phyloP scores from a whole-genome alignment of 2,888 invertebrate species.

The Dicyrtoma fusca region DNA sequence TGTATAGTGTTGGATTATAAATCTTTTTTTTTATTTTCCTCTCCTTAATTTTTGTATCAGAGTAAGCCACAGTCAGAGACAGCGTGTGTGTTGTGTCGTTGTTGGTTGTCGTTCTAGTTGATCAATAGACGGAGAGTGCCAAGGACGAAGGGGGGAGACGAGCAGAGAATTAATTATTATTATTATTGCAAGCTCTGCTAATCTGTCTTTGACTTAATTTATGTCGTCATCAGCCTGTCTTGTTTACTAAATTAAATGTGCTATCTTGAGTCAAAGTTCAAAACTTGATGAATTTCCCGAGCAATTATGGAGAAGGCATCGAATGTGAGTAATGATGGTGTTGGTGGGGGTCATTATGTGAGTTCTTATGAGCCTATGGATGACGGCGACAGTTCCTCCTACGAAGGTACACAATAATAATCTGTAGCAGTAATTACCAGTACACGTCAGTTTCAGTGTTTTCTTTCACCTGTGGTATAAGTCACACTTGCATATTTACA shows the following conservation, averaged over 20 bases:
- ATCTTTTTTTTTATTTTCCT: not conserved
- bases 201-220: slow-evolving; percentile 9
- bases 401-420: not conserved
- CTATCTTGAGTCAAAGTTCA: slow-evolving; percentile 24
- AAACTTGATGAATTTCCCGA: slow-evolving; percentile 6
- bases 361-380: not conserved
- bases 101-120: not conserved
- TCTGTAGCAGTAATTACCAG: too few relatives aligned
- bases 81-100: too few relatives aligned
- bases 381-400: not conserved
- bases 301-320: slow-evolving; percentile 17
- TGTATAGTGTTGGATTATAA: not conserved
- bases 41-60: not conserved
- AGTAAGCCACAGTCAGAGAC: too few relatives aligned
- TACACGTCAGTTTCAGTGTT: too few relatives aligned
- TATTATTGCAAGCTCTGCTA: not conserved
- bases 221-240: slow-evolving; percentile 16
- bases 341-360: not conserved
- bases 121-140: not conserved
- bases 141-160: slow-evolving; percentile 1
- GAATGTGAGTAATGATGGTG: not conserved
- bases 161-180: not conserved
- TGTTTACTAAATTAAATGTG: slow-evolving; percentile 26
- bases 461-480: too few relatives aligned
- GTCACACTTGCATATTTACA: too few relatives aligned